phyloP scores from a whole-genome alignment of 2,888 invertebrate genomes.

The Dasypogon diadema region DNA sequence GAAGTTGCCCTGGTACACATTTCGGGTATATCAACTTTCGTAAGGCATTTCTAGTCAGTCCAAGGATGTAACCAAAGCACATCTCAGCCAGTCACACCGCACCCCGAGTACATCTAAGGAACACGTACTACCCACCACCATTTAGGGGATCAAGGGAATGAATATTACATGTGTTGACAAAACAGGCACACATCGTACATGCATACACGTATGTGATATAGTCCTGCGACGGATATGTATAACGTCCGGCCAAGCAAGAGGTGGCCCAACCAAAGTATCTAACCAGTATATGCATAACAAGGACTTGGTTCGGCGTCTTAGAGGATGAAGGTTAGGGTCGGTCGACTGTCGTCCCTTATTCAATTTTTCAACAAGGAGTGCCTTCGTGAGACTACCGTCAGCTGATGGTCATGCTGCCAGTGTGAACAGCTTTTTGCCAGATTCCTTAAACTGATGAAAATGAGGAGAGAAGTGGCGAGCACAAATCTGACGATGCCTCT shows the following conservation, averaged over 20 bases:
- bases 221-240: not conserved
- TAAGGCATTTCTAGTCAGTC: slow-evolving; percentile 52
- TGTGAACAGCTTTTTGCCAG: slow-evolving; percentile 9
- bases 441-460: slow-evolving; percentile 35
- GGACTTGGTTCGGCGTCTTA: slow-evolving; percentile 35
- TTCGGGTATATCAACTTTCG: slow-evolving; percentile 45
- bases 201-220: slow-evolving; percentile 6
- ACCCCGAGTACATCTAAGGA: slow-evolving; percentile 17
- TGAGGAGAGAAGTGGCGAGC: slow-evolving; percentile 8
- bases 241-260: slow-evolving; percentile 16
- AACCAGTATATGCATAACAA: slow-evolving; percentile 31
- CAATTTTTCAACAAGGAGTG: not conserved
- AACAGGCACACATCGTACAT: slow-evolving; percentile 20
- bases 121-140: slow-evolving; percentile 40
- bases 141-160: slow-evolving; percentile 44
- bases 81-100: slow-evolving; percentile 39
- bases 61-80: slow-evolving; percentile 54
- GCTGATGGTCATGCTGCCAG: slow-evolving; percentile 42
- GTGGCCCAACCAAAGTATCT: slow-evolving; percentile 11
- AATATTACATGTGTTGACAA: slow-evolving; percentile 50
- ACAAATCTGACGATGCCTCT: slow-evolving; percentile 5
- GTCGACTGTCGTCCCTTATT: slow-evolving; percentile 31
- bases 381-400: slow-evolving; percentile 14
- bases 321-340: slow-evolving; percentile 38
- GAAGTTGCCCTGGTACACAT: slow-evolving; percentile 49